These are phyloP conservation scores for Syrrhaptes paradoxus DNA, from an alignment of 2,113 vertebrate genomes.

Conservation along the genomic window DNA sequence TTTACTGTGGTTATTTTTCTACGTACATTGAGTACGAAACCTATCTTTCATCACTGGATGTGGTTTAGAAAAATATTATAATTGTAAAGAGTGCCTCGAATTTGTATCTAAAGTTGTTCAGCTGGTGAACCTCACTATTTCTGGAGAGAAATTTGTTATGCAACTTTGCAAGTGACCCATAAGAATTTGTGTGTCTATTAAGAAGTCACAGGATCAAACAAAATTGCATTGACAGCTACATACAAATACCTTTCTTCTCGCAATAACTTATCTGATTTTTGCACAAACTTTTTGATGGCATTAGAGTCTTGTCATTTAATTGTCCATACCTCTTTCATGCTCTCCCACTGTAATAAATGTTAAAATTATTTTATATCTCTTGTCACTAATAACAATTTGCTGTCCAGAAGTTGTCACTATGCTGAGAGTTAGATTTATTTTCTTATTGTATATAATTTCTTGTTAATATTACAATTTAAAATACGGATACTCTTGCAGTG, in stretches of 20 bases:
- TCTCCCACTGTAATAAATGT: not conserved
- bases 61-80: not conserved
- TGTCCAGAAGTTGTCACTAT: not conserved
- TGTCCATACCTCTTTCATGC: not conserved
- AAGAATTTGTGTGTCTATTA: not conserved
- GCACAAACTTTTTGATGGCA: not conserved
- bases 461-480: not conserved
- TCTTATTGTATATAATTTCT: not conserved
- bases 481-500: not conserved
- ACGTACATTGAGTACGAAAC: not conserved
- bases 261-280: not conserved
- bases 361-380: not conserved
- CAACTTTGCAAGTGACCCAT: not conserved
- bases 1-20: not conserved
- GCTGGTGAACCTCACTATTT: not conserved
- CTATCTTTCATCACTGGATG: not conserved
- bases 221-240: not conserved
- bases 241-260: not conserved
- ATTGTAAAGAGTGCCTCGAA: not conserved
- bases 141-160: not conserved
- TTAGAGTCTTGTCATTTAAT: slow-evolving; percentile 20
- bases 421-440: not conserved
- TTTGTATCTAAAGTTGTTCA: not conserved
- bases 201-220: not conserved
- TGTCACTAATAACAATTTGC: slow-evolving; percentile 17